A percentile compares a stretch with the other conserved stretches of the same genome.
Conservation (phyloP, 2,113 vertebrate genomes). For the Orycteropus afer region DNA sequence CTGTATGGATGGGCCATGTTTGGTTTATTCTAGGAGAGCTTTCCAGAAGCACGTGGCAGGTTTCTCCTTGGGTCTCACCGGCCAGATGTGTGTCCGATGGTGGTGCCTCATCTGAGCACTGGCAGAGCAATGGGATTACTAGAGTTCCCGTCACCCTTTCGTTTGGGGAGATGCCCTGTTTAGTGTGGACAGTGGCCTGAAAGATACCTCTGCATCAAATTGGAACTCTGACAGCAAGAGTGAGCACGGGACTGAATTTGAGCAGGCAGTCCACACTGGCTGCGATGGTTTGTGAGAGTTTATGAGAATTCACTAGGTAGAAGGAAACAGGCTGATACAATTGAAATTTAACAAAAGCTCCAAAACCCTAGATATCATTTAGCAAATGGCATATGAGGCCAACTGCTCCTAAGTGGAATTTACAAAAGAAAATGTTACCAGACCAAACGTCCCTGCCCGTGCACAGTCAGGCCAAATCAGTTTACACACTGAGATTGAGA, state of each 20-base stretch:
- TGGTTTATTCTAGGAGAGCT: background rate
- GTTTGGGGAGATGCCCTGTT: background rate
- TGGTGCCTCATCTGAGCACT: background rate
- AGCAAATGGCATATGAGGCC: background rate
- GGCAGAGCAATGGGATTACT: fast-evolving
- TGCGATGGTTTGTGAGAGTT: fast-evolving
- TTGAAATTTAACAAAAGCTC: background rate
- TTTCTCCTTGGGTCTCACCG: fast-evolving
- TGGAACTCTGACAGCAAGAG: fast-evolving
- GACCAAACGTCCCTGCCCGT: too few species aligned
- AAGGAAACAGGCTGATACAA: background rate
- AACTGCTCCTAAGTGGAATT: background rate
- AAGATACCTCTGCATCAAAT: background rate
- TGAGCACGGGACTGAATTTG: fast-evolving
- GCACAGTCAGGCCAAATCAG: too few species aligned
- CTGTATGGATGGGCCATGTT: background rate
- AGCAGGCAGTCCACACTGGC: fast-evolving
- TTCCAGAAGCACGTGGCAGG: fast-evolving
- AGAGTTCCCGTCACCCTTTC: background rate
- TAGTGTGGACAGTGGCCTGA: background rate
- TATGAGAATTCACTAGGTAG: fast-evolving
- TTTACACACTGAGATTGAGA: too few species aligned
- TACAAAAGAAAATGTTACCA: background rate
- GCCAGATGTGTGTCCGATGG: background rate
- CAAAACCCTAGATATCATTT: background rate